phyloP scores from a whole-genome alignment of 2,113 vertebrate genomes.

The Bucco capensis region DNA sequence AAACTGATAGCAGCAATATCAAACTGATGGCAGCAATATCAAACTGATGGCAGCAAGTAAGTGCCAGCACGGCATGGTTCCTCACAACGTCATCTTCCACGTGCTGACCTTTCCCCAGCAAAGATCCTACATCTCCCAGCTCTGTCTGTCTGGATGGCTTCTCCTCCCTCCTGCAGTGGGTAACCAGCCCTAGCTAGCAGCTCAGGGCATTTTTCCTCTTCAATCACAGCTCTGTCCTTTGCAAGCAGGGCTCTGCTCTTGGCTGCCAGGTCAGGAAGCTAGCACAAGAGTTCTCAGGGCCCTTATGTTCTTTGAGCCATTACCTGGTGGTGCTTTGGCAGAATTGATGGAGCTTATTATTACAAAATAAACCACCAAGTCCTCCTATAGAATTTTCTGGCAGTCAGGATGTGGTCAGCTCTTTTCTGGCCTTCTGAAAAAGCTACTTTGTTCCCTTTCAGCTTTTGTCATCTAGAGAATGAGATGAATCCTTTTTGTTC shows the following conservation, averaged over 20 bases:
- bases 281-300: conserved; percentile 41
- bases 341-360: neutral
- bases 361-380: neutral
- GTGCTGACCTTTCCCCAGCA: neutral
- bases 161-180: neutral
- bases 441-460: neutral
- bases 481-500: neutral
- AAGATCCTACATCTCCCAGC: neutral
- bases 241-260: conserved; percentile 1
- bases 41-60: conserved; percentile 26
- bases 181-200: neutral
- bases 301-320: neutral
- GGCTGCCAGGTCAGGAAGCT: conserved; percentile 1
- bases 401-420: neutral
- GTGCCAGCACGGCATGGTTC: neutral
- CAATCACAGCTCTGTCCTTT: conserved; percentile 38
- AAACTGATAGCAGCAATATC: conserved; percentile 45
- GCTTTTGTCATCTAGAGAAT: neutral
- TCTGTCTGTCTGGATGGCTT: neutral
- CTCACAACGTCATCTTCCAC: neutral
- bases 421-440: conserved; percentile 10
- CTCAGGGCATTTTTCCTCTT: conserved; percentile 46
- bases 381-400: neutral
- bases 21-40: conserved; percentile 9
- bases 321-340: neutral